Evolutionary conservation across 2,888 invertebrate species (phyloP).

Genomic region (Glaucopsyche alexis): DNA sequence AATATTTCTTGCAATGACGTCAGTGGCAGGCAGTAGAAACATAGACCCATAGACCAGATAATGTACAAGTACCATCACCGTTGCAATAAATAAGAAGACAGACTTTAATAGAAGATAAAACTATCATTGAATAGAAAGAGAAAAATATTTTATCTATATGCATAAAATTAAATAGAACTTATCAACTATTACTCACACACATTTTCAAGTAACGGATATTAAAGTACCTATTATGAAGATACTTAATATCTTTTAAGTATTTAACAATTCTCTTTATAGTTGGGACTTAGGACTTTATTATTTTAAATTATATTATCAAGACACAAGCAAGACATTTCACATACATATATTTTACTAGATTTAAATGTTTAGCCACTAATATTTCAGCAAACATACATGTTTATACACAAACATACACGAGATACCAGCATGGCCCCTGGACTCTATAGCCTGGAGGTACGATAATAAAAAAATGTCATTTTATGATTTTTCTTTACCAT

Average conservation of each 20-base stretch:
- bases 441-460: no score
- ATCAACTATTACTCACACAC: neutral
- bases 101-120: neutral
- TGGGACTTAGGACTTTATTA: no score
- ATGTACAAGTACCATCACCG: neutral
- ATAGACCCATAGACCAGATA: neutral
- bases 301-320: neutral
- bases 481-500: neutral
- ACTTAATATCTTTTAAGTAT: neutral
- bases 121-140: neutral
- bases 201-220: neutral
- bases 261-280: neutral
- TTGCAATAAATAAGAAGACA: neutral
- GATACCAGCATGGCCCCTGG: slow-evolving; percentile 20
- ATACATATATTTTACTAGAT: neutral
- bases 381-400: neutral
- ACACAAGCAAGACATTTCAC: slow-evolving; percentile 10
- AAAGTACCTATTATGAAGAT: neutral
- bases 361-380: slow-evolving; percentile 6
- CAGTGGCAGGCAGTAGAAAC: neutral
- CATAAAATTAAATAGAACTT: neutral
- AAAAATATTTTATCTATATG: neutral
- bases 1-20: neutral
- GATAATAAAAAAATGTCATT: no score
- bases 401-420: neutral